Evolutionary conservation across 2,113 vertebrate species (phyloP).

Genomic region (Zapornia atra): DNA sequence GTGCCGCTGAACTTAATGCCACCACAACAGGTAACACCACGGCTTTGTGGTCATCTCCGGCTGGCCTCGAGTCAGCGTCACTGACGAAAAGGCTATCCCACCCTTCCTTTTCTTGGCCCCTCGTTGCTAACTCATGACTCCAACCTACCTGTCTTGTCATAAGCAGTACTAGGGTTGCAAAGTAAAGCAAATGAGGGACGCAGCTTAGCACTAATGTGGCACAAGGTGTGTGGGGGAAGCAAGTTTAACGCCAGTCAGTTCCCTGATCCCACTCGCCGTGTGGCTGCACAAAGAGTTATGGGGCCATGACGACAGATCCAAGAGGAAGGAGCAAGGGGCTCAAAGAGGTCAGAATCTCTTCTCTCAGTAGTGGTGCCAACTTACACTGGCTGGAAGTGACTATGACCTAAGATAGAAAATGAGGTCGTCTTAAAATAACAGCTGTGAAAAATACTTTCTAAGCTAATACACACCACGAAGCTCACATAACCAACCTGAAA

Average conservation of each 20-base stretch:
- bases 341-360: not conserved
- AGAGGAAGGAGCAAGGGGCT: not conserved
- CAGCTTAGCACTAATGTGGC: not conserved
- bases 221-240: not conserved
- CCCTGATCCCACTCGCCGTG: rapidly evolving
- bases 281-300: not conserved
- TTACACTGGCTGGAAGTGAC: not conserved
- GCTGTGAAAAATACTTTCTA: conserved; percentile 20
- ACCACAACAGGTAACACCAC: rapidly evolving
- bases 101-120: not conserved
- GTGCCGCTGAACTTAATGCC: not conserved
- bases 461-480: rapidly evolving
- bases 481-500: not conserved
- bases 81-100: not conserved
- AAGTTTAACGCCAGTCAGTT: not conserved
- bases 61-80: not conserved
- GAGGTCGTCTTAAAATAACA: conserved; percentile 11
- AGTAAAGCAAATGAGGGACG: not conserved
- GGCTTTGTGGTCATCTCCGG: not conserved
- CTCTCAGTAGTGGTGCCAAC: not conserved
- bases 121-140: not conserved
- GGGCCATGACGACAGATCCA: not conserved
- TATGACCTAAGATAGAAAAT: not conserved
- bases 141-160: not conserved
- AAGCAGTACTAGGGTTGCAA: not conserved